Conservation (phyloP, 1,140 invertebrate genomes). For the Papilio xuthus region DNA sequence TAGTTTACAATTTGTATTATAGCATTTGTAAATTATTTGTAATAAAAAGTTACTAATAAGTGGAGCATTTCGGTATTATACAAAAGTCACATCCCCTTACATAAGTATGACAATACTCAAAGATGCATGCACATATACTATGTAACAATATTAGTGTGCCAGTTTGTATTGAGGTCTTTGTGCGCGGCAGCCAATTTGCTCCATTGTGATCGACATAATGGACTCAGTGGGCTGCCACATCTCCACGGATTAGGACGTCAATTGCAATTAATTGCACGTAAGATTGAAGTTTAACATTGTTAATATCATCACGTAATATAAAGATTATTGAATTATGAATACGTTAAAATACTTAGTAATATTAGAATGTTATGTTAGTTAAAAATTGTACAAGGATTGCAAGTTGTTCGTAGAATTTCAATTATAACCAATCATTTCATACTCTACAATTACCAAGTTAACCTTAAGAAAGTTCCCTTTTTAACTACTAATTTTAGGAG, state of each 20-base stretch:
- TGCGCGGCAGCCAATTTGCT: conserved; percentile 8
- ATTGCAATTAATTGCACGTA: conserved; percentile 18
- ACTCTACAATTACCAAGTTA: too few relatives aligned
- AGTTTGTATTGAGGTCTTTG: conserved; percentile 9
- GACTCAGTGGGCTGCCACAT: background rate
- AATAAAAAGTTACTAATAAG: too few relatives aligned
- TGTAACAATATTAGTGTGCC: conserved; percentile 11
- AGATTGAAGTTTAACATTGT: conserved; percentile 10
- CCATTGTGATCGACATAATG: conserved; percentile 24
- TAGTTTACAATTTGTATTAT: too few relatives aligned
- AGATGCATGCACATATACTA: background rate
- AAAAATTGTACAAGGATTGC: background rate
- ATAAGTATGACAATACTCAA: background rate
- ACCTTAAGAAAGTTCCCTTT: background rate
- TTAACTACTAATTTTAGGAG: background rate
- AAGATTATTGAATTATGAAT: background rate
- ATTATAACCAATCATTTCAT: too few relatives aligned
- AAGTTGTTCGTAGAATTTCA: background rate
- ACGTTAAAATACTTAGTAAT: background rate
- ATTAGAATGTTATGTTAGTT: background rate
- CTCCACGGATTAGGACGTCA: conserved; percentile 8
- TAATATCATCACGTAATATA: background rate
- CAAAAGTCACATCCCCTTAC: background rate
- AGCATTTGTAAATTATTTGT: too few relatives aligned
- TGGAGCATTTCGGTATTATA: too few relatives aligned